These are phyloP conservation scores for Cerceris rybyensis DNA, from an alignment of 2,888 invertebrate species.

Conservation along the genomic window DNA sequence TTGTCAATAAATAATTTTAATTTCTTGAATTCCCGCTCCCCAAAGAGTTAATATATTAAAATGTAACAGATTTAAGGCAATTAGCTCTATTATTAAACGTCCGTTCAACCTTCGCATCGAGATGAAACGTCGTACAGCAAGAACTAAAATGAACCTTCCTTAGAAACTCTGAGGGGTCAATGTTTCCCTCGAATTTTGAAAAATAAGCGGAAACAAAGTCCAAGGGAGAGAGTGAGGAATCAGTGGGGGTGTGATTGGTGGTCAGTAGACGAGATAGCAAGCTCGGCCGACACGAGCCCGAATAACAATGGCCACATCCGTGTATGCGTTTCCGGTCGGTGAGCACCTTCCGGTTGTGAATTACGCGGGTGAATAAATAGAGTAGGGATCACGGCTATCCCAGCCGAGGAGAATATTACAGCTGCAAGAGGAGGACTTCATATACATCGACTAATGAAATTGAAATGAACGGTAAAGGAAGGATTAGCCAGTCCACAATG, in stretches of 20 bases:
- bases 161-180: not conserved
- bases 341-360: conserved; percentile 81
- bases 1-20: too few species aligned
- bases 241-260: conserved; percentile 60
- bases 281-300: conserved; percentile 57
- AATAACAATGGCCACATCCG: conserved; percentile 78
- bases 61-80: too few species aligned
- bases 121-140: not conserved
- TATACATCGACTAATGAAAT: conserved; percentile 78
- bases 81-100: too few species aligned
- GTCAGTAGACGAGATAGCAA: conserved; percentile 48
- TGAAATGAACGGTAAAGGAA: conserved; percentile 78
- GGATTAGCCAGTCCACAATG: conserved; percentile 69
- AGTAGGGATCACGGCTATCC: conserved; percentile 63
- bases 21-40: too few species aligned
- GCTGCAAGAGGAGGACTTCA: conserved; percentile 50
- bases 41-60: too few species aligned
- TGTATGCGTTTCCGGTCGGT: conserved; percentile 80
- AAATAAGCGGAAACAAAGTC: conserved; percentile 44
- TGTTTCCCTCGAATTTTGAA: conserved; percentile 29
- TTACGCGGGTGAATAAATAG: conserved; percentile 81
- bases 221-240: conserved; percentile 34
- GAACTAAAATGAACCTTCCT: not conserved
- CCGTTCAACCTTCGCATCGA: not conserved
- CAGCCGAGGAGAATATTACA: conserved; percentile 62